Base-by-base conservation (phyloP, 2,888 invertebrate genomes). In the Plusia festucae region DNA sequence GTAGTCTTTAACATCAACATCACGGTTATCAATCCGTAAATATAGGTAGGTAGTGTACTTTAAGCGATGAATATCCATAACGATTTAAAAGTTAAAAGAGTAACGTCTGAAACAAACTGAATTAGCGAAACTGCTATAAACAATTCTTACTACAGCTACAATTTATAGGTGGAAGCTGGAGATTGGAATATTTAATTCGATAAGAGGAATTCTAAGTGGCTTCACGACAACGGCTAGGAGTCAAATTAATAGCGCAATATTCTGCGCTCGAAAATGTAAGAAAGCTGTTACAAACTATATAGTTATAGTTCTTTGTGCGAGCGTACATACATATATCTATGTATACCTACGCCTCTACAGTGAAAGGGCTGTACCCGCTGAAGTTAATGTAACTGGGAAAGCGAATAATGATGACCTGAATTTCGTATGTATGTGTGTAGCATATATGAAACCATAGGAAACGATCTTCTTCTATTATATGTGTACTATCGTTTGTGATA, bases 111-210 rank as follows among this genome's bases (percentile, higher is more conserved):
- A 65, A 65, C 54, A 52, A 62, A 63, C 44, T 63, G 51, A 70
- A 71, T 56, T 49, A 59, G 16, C 55, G 53, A 51, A 66, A 54
- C 49, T 60, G 60, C 20, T 54, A 64, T 57, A 40, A 62, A 62
- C 60, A 59, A 68, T 76, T 57, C 60, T 59, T 68, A 56, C 77
- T 73, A 60, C 60, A 68, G 57, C 32, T 53, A 20, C 53, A 60
- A 73, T 74, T 74, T 76, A 75, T 78, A 46, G 63, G 60, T 57
- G 46, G 24, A 68, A 67, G 63, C 65, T 53, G 58, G 71, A 65
- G 78, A 71, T 75, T 63, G 60, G 79, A 74, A 77, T 75, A 78
- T 67, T 78, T 68, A 78, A 78, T 74, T 70, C 75, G 71, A 70
- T 74, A 78, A 76, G 65, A 74, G 78, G 63, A 76, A 75, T 75